These are phyloP conservation scores for Orchesella flavescens DNA, from an alignment of 2,888 invertebrate genomes.

Conservation along the genomic window DNA sequence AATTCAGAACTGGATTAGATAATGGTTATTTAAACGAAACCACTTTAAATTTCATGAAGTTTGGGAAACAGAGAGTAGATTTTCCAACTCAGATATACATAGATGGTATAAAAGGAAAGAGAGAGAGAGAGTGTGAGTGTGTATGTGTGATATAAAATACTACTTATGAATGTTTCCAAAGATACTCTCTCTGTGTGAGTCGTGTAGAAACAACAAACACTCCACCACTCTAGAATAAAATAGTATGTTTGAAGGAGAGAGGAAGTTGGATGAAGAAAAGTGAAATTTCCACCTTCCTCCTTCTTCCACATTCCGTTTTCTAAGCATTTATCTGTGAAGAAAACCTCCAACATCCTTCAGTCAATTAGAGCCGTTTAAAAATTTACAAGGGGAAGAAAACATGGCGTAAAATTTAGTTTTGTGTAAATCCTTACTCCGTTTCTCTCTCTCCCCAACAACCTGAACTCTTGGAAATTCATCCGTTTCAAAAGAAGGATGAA, in stretches of 20 bases:
- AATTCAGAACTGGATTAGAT: too few species aligned
- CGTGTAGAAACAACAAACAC: too few species aligned
- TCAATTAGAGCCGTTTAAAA: conserved; percentile 59
- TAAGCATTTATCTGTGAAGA: background rate
- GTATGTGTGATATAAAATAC: background rate
- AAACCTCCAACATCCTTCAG: conserved; percentile 48
- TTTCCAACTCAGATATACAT: background rate
- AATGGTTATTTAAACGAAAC: conserved; percentile 18
- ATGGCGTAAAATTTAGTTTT: conserved; percentile 47
- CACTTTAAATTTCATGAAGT: conserved; percentile 15
- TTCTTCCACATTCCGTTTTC: background rate
- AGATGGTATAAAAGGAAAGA: background rate
- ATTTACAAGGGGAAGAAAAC: conserved; percentile 38
- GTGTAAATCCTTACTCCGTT: conserved; percentile 27
- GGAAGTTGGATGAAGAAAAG: background rate
- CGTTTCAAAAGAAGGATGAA: background rate
- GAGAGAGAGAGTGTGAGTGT: background rate
- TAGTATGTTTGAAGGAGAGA: too few species aligned
- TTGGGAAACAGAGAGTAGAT: background rate
- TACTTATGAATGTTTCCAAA: too few species aligned
- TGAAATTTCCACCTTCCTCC: background rate
- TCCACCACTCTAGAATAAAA: too few species aligned
- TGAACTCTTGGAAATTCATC: background rate
- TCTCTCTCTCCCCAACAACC: background rate
- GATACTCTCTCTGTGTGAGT: too few species aligned